These are phyloP conservation scores for Perodicticus potto DNA, from an alignment of 2,797 vertebrate species.

Conservation along the genomic window DNA sequence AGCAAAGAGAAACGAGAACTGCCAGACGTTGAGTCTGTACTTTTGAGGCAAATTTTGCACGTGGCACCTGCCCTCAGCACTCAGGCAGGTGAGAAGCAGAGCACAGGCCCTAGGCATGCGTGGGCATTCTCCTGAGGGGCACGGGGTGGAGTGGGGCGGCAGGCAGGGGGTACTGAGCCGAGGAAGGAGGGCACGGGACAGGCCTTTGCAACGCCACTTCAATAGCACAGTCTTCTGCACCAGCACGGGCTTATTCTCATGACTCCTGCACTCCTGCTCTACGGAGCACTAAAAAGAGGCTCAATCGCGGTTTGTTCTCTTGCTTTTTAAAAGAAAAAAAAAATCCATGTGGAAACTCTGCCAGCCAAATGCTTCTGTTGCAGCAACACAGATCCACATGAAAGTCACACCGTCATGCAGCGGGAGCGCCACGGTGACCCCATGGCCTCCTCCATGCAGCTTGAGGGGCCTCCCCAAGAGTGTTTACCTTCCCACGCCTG, in stretches of 20 bases:
- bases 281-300: not conserved
- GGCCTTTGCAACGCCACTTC: constrained; percentile 79
- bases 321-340: constrained; percentile 24
- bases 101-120: constrained; percentile 61
- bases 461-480: accelerated
- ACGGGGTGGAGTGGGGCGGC: not conserved
- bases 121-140: constrained; percentile 52
- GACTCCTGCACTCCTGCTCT: not conserved
- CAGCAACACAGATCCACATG: not conserved
- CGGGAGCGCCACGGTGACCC: accelerated
- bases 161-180: constrained; percentile 65
- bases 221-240: constrained; percentile 83
- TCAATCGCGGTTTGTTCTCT: constrained; percentile 4
- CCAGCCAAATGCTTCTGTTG: not conserved
- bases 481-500: not conserved
- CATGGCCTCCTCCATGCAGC: not conserved
- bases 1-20: not conserved
- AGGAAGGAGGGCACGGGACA: constrained; percentile 49
- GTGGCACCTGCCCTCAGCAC: accelerated
- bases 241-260: not conserved
- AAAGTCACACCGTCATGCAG: not conserved
- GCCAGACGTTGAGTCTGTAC: accelerated
- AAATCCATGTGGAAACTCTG: not conserved
- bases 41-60: not conserved
- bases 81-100: constrained; percentile 64